Evolutionary conservation across 2,797 vertebrate genomes (phyloP).

Genomic region (Xyrichtys novacula): DNA sequence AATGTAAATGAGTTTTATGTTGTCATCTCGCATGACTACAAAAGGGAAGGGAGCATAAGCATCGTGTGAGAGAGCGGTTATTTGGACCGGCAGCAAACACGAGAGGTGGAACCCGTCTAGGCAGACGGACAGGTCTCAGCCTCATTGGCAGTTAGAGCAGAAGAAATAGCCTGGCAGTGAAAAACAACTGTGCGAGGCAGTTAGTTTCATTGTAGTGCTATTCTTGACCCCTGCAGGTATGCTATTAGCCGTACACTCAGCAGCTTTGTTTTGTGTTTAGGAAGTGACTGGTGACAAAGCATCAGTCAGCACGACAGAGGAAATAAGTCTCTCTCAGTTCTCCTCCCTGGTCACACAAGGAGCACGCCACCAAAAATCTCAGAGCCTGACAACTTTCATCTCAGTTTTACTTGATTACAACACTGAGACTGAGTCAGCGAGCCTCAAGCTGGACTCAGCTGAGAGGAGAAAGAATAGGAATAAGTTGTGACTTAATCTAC

Average conservation of each 20-base stretch:
- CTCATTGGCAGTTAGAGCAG: slow-evolving; percentile 68
- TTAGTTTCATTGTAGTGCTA: slow-evolving; percentile 21
- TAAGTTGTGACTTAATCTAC: slow-evolving; percentile 17
- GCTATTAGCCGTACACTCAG: slow-evolving; percentile 55
- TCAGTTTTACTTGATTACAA: slow-evolving; percentile 31
- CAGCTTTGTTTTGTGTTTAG: slow-evolving; percentile 43
- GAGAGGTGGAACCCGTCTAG: slow-evolving; percentile 80
- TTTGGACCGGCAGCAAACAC: slow-evolving; percentile 31
- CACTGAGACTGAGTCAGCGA: slow-evolving; percentile 28
- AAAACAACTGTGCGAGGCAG: slow-evolving; percentile 29
- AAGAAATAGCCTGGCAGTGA: slow-evolving; percentile 35
- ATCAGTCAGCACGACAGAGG: slow-evolving; percentile 51
- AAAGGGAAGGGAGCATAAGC: slow-evolving; percentile 26
- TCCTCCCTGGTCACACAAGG: slow-evolving; percentile 17
- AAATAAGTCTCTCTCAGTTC: slow-evolving; percentile 56
- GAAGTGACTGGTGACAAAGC: slow-evolving; percentile 44
- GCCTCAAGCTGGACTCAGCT: slow-evolving; percentile 23
- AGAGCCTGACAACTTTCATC: slow-evolving; percentile 15
- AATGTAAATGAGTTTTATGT: slow-evolving; percentile 4
- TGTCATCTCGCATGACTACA: slow-evolving; percentile 47
- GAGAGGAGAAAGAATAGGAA: slow-evolving; percentile 20
- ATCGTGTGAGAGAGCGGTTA: slow-evolving; percentile 35
- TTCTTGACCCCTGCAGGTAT: slow-evolving; percentile 76
- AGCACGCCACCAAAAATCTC: slow-evolving; percentile 21
- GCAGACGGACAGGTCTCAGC: slow-evolving; percentile 83